phyloP scores from a whole-genome alignment of 2,113 vertebrate genomes.

The Hyperoodon ampullatus region DNA sequence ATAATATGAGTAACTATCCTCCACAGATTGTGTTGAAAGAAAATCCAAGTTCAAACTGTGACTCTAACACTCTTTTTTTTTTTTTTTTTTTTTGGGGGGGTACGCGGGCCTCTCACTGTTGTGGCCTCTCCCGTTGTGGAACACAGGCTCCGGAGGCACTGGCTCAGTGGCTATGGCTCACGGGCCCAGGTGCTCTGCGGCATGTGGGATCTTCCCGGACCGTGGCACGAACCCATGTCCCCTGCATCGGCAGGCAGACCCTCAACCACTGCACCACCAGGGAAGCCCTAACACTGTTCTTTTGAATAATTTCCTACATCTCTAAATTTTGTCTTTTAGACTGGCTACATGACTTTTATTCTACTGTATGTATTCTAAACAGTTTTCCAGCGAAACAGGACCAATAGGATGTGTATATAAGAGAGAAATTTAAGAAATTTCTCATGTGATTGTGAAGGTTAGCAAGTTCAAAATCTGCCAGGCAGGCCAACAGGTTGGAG shows the following conservation, averaged over 20 bases:
- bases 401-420: background rate
- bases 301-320: background rate
- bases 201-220: no score
- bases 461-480: background rate
- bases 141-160: rapidly evolving
- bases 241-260: rapidly evolving
- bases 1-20: background rate
- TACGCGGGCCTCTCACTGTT: no score
- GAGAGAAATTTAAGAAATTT: background rate
- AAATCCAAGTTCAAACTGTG: background rate
- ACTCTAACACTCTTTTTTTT: background rate
- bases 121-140: no score
- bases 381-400: background rate
- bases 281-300: background rate
- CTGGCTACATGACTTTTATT: background rate
- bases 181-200: no score
- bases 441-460: background rate
- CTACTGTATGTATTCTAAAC: background rate
- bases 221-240: no score
- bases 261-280: no score
- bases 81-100: no score
- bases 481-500: background rate
- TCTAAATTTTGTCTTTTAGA: background rate
- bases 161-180: no score
- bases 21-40: background rate